Evolutionary conservation across 1,140 invertebrate genomes (phyloP).

Genomic region (Sminthurides bifidus): DNA sequence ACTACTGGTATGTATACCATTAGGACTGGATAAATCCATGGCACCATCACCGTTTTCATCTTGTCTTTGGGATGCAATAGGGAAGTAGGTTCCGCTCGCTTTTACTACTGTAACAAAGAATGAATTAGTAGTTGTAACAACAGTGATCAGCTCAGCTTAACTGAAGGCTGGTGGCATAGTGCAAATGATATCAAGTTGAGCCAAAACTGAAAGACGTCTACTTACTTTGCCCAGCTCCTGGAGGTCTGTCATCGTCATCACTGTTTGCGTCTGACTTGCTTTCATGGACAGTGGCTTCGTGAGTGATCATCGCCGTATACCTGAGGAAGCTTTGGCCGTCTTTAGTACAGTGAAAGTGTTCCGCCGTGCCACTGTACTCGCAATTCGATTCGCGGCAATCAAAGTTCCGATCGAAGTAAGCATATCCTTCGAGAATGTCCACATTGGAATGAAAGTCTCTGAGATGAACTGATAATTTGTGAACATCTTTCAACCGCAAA

Average conservation of each 20-base stretch:
- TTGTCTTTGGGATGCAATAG: conserved; percentile 52
- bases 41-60: conserved; percentile 12
- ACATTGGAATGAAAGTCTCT: conserved; percentile 73
- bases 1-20: too few species aligned
- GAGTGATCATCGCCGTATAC: conserved; percentile 57
- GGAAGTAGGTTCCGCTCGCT: conserved; percentile 85
- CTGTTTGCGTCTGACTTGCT: conserved; percentile 15
- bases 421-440: conserved; percentile 65
- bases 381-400: conserved; percentile 49
- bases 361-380: conserved; percentile 19
- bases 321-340: conserved; percentile 61
- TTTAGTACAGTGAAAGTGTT: conserved; percentile 63
- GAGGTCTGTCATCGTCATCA: too few species aligned
- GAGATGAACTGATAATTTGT: conserved; percentile 56
- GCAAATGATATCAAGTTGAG: neutral
- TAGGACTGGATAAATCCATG: conserved; percentile 28
- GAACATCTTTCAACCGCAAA: conserved; percentile 54
- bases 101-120: conserved; percentile 56
- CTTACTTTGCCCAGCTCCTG: conserved; percentile 18
- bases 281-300: conserved; percentile 45
- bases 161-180: too few species aligned
- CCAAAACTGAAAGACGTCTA: neutral
- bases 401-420: conserved; percentile 64
- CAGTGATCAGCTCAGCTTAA: too few species aligned
- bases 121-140: neutral